phyloP scores from a whole-genome alignment of 1,140 invertebrate species.

The Coboldia fuscipes region DNA sequence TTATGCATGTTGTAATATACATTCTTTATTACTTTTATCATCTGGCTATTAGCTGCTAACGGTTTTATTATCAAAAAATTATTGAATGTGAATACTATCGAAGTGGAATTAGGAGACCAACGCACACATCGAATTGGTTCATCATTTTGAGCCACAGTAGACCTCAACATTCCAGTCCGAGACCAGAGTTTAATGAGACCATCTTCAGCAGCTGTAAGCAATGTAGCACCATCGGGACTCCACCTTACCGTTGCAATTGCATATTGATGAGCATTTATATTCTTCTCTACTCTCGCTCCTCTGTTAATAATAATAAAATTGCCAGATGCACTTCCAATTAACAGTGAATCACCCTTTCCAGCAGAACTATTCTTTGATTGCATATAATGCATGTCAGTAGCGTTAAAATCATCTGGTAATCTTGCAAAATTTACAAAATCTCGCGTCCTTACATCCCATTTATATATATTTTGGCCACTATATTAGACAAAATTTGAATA shows the following conservation, averaged over 20 bases:
- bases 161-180: conserved; percentile 80
- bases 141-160: conserved; percentile 64
- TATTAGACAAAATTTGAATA: conserved; percentile 8
- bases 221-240: conserved; percentile 80
- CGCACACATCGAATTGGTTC: conserved; percentile 58
- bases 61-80: conserved; percentile 74
- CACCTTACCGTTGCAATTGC: conserved; percentile 67
- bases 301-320: conserved; percentile 52
- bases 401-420: conserved; percentile 63
- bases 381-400: conserved; percentile 70
- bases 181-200: conserved; percentile 95
- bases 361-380: conserved; percentile 27
- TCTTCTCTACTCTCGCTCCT: conserved; percentile 80
- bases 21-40: conserved; percentile 40
- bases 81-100: conserved; percentile 68
- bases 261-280: conserved; percentile 80
- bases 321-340: conserved; percentile 81
- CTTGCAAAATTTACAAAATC: conserved; percentile 56
- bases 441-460: conserved; percentile 65
- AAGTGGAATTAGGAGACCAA: conserved; percentile 72
- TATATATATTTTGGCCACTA: conserved; percentile 72
- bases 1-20: conserved; percentile 1
- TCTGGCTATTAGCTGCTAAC: conserved; percentile 70
- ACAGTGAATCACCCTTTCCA: conserved; percentile 62
- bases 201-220: conserved; percentile 74